Conservation (phyloP, 2,888 invertebrate genomes). For the Cosmia pyralina region DNA sequence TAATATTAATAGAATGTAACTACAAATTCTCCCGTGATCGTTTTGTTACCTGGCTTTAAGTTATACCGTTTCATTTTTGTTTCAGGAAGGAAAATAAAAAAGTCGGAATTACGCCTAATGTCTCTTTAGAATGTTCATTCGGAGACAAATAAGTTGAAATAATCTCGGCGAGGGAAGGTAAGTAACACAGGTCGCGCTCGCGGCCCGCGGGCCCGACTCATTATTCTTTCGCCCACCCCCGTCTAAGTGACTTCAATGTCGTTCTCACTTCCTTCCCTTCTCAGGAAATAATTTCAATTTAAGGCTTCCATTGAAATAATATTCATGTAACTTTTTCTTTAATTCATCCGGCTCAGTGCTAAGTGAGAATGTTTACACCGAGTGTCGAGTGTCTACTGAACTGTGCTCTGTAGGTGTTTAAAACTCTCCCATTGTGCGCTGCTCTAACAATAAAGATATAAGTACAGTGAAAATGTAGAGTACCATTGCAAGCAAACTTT, state of each 20-base stretch:
- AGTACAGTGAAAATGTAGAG: conserved; percentile 68
- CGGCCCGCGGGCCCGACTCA: conserved; percentile 73
- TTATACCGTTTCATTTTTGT: conserved; percentile 56
- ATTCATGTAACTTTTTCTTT: conserved; percentile 72
- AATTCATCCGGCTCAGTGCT: conserved; percentile 53
- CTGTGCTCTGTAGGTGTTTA: conserved; percentile 64
- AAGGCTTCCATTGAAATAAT: conserved; percentile 78
- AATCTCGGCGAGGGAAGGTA: conserved; percentile 72
- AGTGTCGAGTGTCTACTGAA: conserved; percentile 41
- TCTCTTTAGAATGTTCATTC: conserved; percentile 74
- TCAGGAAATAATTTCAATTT: conserved; percentile 83
- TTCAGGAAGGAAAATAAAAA: conserved; percentile 72
- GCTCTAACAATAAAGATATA: conserved; percentile 71
- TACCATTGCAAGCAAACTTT: conserved; percentile 80
- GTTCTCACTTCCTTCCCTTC: conserved; percentile 84
- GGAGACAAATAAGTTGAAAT: conserved; percentile 83
- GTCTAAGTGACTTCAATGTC: conserved; percentile 84
- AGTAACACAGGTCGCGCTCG: conserved; percentile 71
- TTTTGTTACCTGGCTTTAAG: conserved; percentile 53
- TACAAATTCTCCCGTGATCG: conserved; percentile 18
- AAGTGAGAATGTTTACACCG: conserved; percentile 57
- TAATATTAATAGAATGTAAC: conserved; percentile 24
- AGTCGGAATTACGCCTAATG: conserved; percentile 74
- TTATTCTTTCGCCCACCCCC: conserved; percentile 82
- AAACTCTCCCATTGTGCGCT: conserved; percentile 64